phyloP scores from a whole-genome alignment of 2,113 vertebrate genomes.

The Nothobranchius kuhntae region DNA sequence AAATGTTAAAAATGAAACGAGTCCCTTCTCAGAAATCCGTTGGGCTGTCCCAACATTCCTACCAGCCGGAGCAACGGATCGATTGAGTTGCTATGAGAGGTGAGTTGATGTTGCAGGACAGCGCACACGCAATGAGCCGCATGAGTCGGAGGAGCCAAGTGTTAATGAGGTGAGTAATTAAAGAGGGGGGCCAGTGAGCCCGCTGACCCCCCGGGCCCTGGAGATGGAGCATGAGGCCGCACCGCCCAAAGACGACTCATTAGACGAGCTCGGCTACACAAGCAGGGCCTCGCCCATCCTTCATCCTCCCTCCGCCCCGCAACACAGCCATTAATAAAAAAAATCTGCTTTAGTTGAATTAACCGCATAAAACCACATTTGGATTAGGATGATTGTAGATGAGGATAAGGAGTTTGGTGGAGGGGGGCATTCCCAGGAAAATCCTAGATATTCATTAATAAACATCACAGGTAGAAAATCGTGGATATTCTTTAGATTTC shows the following conservation, averaged over 20 bases:
- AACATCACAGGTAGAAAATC: too few species aligned
- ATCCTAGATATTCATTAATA: neutral
- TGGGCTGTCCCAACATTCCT: slow-evolving; percentile 26
- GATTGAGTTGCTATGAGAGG: slow-evolving; percentile 53
- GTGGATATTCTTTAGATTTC: too few species aligned
- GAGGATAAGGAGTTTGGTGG: neutral
- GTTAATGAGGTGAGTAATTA: slow-evolving; percentile 78
- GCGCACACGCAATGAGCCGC: slow-evolving; percentile 16
- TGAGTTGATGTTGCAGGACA: slow-evolving; percentile 27
- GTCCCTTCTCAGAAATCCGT: slow-evolving; percentile 2
- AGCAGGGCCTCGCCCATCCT: slow-evolving; percentile 16
- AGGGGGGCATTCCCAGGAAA: neutral
- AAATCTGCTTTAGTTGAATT: neutral
- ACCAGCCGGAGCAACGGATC: slow-evolving; percentile 47
- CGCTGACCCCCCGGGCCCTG: slow-evolving; percentile 60
- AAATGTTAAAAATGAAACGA: too few species aligned
- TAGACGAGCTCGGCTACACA: slow-evolving; percentile 48
- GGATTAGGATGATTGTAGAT: neutral
- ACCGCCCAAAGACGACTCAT: slow-evolving; percentile 50
- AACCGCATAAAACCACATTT: neutral
- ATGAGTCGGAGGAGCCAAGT: slow-evolving; percentile 51
- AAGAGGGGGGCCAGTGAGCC: slow-evolving; percentile 60
- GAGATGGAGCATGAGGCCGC: slow-evolving; percentile 47
- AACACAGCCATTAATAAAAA: neutral
- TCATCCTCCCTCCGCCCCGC: slow-evolving; percentile 13